Evolutionary conservation across 2,797 vertebrate genomes (phyloP).

Genomic region (Rhodeus uyekii): DNA sequence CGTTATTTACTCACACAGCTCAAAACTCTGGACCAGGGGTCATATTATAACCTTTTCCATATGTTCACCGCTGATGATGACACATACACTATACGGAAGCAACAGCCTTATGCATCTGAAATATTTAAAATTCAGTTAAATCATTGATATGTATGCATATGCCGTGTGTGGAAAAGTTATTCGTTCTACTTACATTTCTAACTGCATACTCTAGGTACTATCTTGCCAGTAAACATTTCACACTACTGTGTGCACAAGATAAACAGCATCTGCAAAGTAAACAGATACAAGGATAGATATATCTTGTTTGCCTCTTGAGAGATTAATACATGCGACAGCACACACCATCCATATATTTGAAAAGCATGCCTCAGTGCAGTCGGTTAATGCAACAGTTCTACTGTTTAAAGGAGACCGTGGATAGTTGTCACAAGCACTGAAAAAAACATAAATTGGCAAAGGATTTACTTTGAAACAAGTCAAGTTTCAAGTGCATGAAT

Average conservation of each 20-base stretch:
- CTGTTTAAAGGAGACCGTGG: neutral
- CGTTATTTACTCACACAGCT: constrained; percentile 15
- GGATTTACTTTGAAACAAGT: neutral
- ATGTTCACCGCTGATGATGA: neutral
- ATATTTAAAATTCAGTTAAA: constrained; percentile 23
- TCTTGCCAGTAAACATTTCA: constrained; percentile 8
- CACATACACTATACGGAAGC: neutral
- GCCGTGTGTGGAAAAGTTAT: neutral
- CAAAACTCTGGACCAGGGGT: neutral
- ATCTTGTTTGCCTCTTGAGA: neutral
- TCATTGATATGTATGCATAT: neutral
- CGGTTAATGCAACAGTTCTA: neutral
- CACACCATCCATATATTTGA: neutral
- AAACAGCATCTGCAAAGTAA: constrained; percentile 16
- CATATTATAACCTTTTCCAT: constrained; percentile 9
- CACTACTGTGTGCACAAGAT: constrained; percentile 7
- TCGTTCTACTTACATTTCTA: neutral
- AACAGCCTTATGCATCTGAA: neutral
- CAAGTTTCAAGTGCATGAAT: neutral
- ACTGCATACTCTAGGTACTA: neutral
- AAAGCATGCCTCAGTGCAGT: neutral
- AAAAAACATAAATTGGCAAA: neutral
- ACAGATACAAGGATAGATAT: constrained; percentile 4
- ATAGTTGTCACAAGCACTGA: neutral
- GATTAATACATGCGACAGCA: neutral